phyloP scores from a whole-genome alignment of 2,888 invertebrate species.

The Cosmorhoe ocellata region DNA sequence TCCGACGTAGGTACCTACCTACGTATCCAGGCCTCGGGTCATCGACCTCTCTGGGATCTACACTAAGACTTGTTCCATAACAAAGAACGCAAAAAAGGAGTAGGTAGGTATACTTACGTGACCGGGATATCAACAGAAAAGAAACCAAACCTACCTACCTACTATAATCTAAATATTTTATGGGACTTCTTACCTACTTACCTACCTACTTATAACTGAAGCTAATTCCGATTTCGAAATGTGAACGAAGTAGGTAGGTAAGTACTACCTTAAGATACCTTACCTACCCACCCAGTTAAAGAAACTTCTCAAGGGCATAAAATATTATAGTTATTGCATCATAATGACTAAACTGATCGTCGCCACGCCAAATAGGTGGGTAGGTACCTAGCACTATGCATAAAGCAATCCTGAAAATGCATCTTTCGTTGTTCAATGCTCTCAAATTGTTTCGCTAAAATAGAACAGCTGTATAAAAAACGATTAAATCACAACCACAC shows the following conservation, averaged over 20 bases:
- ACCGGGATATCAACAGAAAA: no score
- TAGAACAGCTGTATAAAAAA: slow-evolving; percentile 40
- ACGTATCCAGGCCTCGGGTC: slow-evolving; percentile 10
- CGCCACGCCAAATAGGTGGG: slow-evolving; percentile 3
- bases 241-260: no score
- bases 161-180: no score
- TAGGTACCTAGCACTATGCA: no score
- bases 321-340: slow-evolving; percentile 12
- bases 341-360: slow-evolving; percentile 6
- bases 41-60: slow-evolving; percentile 6
- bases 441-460: slow-evolving; percentile 29
- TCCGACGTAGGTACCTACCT: no score
- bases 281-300: neutral
- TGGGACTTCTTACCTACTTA: no score
- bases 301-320: neutral
- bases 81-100: slow-evolving; percentile 8
- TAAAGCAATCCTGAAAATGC: slow-evolving; percentile 14
- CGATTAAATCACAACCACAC: slow-evolving; percentile 40
- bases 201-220: no score
- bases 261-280: no score
- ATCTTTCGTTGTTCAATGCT: slow-evolving; percentile 16
- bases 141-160: no score
- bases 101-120: no score
- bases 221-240: no score
- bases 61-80: neutral